A percentile compares a stretch with the other conserved stretches of the same genome.
These are phyloP conservation scores for Apistogramma diplotaenia DNA, from an alignment of 2,113 vertebrate species.

Conservation along the genomic window DNA sequence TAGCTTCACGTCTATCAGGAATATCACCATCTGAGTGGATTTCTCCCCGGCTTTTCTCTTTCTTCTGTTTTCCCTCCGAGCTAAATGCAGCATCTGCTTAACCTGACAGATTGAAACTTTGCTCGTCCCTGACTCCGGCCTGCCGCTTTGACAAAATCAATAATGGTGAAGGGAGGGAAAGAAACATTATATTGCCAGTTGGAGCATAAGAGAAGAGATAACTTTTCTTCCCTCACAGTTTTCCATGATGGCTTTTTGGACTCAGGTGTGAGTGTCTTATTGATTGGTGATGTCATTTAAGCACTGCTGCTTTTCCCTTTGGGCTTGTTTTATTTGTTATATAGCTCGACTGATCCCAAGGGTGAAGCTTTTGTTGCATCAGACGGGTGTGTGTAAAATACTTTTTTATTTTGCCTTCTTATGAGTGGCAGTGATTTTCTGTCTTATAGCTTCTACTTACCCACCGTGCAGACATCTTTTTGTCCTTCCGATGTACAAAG, in stretches of 20 bases:
- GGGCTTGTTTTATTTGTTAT: slow-evolving; percentile 1
- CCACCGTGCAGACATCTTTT: neutral
- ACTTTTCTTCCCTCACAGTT: slow-evolving; percentile 12
- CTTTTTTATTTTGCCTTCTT: neutral
- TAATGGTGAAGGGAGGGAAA: slow-evolving; percentile 8
- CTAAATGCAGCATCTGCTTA: slow-evolving; percentile 6
- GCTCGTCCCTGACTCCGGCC: neutral
- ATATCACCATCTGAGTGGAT: neutral
- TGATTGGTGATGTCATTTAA: slow-evolving; percentile 39
- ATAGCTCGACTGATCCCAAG: neutral
- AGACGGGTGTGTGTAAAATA: neutral
- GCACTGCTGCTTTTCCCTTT: neutral
- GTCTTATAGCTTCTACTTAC: neutral
- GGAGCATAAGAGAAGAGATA: slow-evolving; percentile 33
- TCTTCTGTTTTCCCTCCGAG: neutral
- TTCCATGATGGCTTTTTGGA: slow-evolving; percentile 25
- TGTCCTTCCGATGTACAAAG: neutral
- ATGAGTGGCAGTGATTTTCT: neutral
- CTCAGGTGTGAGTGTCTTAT: slow-evolving; percentile 37
- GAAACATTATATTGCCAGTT: slow-evolving; percentile 18
- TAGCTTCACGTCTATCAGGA: neutral
- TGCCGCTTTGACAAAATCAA: slow-evolving; percentile 49
- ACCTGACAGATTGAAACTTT: slow-evolving; percentile 18
- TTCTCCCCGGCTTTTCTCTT: neutral
- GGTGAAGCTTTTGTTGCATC: neutral